Evolutionary conservation across 2,797 vertebrate genomes (phyloP).

Genomic region (Alauda arvensis): DNA sequence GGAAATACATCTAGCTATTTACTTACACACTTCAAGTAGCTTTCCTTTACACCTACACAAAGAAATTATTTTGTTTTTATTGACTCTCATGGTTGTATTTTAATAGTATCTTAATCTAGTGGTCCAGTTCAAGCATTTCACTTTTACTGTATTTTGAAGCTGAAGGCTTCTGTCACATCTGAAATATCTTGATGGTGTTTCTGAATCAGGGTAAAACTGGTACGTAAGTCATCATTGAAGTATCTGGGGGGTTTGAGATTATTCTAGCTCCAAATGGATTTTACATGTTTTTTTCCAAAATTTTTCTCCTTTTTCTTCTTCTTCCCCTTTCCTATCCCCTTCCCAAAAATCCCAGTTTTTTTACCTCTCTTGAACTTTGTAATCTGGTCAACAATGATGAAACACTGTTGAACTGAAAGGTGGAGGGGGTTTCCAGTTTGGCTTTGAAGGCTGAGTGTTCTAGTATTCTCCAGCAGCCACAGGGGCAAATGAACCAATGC

Average conservation of each 20-base stretch:
- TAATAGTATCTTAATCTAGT: conserved; percentile 28
- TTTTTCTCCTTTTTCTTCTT: neutral
- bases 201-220: neutral
- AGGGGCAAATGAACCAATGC: neutral
- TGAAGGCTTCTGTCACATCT: conserved; percentile 8
- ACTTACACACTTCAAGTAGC: neutral
- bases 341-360: neutral
- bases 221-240: neutral
- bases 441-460: neutral
- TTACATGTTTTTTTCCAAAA: neutral
- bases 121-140: conserved; percentile 19
- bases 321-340: neutral
- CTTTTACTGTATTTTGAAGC: neutral
- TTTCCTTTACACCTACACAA: neutral
- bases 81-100: neutral
- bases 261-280: too few species aligned
- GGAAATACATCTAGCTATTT: neutral
- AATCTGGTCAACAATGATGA: neutral
- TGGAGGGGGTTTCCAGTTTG: neutral
- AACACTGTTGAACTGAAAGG: neutral
- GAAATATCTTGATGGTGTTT: neutral
- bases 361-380: neutral
- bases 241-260: neutral
- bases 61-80: conserved; percentile 13
- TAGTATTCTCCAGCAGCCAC: neutral